Evolutionary conservation across 2,113 vertebrate genomes (phyloP).

Genomic region (Ondatra zibethicus): DNA sequence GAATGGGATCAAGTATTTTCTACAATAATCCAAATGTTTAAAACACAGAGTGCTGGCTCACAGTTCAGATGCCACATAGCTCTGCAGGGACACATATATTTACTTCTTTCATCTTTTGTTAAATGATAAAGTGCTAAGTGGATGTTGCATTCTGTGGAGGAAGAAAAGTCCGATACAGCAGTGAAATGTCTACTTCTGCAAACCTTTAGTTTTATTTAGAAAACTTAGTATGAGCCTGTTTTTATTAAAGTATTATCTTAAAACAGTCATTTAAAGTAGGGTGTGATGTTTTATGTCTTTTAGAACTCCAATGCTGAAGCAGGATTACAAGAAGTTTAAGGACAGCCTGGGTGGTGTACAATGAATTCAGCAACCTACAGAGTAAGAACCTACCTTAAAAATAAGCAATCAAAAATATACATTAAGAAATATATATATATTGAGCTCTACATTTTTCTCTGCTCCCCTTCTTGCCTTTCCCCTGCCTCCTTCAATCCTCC

Average conservation of each 20-base stretch:
- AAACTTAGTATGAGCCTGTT: constrained; percentile 2
- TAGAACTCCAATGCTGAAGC: neutral
- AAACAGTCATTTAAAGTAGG: neutral
- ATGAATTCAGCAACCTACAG: neutral
- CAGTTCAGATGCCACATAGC: neutral
- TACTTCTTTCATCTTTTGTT: constrained; percentile 61
- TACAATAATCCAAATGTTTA: constrained; percentile 35
- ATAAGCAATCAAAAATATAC: neutral
- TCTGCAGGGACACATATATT: constrained; percentile 42
- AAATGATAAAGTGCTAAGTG: constrained; percentile 28
- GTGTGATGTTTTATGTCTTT: neutral
- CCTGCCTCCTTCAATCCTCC: too few relatives aligned
- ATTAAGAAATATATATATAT: neutral
- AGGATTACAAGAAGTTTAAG: neutral
- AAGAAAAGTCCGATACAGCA: constrained; percentile 13
- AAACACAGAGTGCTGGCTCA: constrained; percentile 27
- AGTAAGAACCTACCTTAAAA: neutral
- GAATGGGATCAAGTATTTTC: constrained; percentile 52
- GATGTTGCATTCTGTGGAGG: neutral
- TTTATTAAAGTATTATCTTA: neutral
- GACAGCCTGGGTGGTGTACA: neutral
- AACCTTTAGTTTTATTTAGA: constrained; percentile 41
- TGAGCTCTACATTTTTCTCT: too few relatives aligned
- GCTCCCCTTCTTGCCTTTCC: too few relatives aligned
- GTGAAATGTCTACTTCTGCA: neutral